Percentiles rank a stretch among this genome's conserved stretches.
phyloP scores from a whole-genome alignment of 2,113 vertebrate species.

The Sturnira hondurensis region DNA sequence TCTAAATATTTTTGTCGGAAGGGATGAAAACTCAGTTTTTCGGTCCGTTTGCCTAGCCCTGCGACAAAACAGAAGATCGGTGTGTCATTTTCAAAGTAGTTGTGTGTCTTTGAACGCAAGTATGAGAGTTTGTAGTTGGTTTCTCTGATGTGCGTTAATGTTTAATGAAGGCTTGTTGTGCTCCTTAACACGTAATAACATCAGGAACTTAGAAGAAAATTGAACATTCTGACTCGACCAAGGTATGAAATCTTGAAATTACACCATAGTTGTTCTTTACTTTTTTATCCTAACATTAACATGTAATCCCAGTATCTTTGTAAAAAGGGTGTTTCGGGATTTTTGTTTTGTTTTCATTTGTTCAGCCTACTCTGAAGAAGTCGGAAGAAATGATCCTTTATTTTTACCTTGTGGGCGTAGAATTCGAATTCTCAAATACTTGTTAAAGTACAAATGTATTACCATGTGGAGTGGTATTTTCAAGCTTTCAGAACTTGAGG shows the following conservation, averaged over 20 bases:
- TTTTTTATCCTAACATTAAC: not conserved
- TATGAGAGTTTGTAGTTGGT: not conserved
- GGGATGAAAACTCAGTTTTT: not conserved
- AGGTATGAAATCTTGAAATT: slow-evolving; percentile 82
- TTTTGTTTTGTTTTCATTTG: not conserved
- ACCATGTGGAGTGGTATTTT: not conserved
- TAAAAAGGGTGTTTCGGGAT: not conserved
- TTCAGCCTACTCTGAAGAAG: not conserved
- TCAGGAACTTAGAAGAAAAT: slow-evolving; percentile 90
- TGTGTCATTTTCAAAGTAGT: not conserved
- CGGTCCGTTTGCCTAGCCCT: not conserved
- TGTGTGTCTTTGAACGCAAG: not conserved
- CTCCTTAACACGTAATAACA: slow-evolving; percentile 88
- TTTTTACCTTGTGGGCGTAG: not conserved
- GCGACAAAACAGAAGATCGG: not conserved
- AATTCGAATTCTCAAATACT: not conserved
- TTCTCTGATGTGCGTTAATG: not conserved
- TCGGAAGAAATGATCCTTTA: not conserved
- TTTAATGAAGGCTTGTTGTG: not conserved
- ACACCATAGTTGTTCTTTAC: not conserved
- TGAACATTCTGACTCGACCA: slow-evolving; percentile 89
- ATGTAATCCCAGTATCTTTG: not conserved
- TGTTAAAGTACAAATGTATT: not conserved
- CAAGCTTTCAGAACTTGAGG: not conserved
- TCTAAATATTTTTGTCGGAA: not conserved